Evolutionary conservation across 2,888 invertebrate genomes (phyloP).

Genomic region (Pollenia labialis): DNA sequence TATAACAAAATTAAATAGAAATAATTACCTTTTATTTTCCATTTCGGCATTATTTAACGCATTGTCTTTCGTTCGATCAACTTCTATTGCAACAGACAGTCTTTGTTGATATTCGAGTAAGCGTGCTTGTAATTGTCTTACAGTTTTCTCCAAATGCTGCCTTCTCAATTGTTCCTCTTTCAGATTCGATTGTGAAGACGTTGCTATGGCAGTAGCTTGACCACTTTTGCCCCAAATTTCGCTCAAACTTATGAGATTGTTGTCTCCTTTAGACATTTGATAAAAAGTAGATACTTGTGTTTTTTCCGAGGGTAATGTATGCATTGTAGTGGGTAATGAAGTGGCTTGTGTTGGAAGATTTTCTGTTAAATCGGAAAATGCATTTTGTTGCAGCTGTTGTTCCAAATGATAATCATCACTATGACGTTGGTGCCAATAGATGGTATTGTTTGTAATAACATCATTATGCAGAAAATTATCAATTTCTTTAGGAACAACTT

Average conservation of each 20-base stretch:
- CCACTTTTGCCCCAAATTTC: slow-evolving; percentile 83
- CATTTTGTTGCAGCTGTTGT: slow-evolving; percentile 55
- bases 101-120: slow-evolving; percentile 91
- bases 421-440: slow-evolving; percentile 72
- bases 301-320: slow-evolving; percentile 64
- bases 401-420: slow-evolving; percentile 77
- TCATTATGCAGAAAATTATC: slow-evolving; percentile 80
- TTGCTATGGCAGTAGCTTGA: slow-evolving; percentile 73
- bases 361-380: background rate
- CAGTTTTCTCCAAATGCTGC: slow-evolving; percentile 90
- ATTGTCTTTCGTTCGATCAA: slow-evolving; percentile 90
- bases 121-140: slow-evolving; percentile 89
- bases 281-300: slow-evolving; percentile 32
- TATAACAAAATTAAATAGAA: slow-evolving; percentile 70
- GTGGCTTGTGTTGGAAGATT: slow-evolving; percentile 68
- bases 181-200: slow-evolving; percentile 49
- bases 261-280: slow-evolving; percentile 65
- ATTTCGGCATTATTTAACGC: slow-evolving; percentile 88
- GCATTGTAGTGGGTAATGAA: slow-evolving; percentile 77
- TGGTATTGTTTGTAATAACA: slow-evolving; percentile 71
- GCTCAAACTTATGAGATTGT: slow-evolving; percentile 82
- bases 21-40: slow-evolving; percentile 86
- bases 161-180: slow-evolving; percentile 91
- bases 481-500: slow-evolving; percentile 79
- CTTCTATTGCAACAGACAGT: slow-evolving; percentile 90